phyloP scores from a whole-genome alignment of 2,888 invertebrate genomes.

The Lasioglossum pauxillum region DNA sequence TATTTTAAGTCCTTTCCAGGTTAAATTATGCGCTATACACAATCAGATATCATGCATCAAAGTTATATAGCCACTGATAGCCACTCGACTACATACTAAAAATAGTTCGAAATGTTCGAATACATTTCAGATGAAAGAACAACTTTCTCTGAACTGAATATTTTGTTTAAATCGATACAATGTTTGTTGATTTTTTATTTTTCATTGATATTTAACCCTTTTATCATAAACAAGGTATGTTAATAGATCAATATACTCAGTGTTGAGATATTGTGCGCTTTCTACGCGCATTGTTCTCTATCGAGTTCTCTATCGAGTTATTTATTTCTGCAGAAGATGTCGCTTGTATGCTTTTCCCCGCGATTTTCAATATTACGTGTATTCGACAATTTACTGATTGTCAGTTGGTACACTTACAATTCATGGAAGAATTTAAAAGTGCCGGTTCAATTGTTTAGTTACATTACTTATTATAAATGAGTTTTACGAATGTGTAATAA shows the following conservation, averaged over 20 bases:
- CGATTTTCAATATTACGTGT: slow-evolving; percentile 11
- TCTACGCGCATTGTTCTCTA: too few species aligned
- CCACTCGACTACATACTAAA: not conserved
- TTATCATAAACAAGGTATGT: not conserved
- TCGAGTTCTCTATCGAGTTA: not conserved
- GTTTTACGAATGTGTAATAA: too few species aligned
- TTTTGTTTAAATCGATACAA: not conserved
- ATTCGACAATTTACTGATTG: slow-evolving; percentile 13
- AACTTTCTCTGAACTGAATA: too few species aligned
- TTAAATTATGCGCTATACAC: not conserved
- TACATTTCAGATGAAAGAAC: not conserved
- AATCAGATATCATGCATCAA: too few species aligned
- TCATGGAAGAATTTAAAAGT: slow-evolving; percentile 15
- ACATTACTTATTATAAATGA: not conserved
- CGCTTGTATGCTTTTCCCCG: slow-evolving; percentile 13
- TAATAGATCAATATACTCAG: too few species aligned
- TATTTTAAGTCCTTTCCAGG: not conserved
- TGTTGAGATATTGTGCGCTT: too few species aligned
- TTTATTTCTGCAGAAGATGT: slow-evolving; percentile 19
- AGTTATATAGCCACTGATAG: too few species aligned
- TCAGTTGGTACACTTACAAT: not conserved
- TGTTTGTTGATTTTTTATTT: not conserved
- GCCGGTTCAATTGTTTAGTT: not conserved
- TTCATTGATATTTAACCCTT: too few species aligned
- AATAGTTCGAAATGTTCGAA: not conserved